These are phyloP conservation scores for Calidris pygmaea DNA, from an alignment of 2,113 vertebrate genomes.

Conservation along the genomic window DNA sequence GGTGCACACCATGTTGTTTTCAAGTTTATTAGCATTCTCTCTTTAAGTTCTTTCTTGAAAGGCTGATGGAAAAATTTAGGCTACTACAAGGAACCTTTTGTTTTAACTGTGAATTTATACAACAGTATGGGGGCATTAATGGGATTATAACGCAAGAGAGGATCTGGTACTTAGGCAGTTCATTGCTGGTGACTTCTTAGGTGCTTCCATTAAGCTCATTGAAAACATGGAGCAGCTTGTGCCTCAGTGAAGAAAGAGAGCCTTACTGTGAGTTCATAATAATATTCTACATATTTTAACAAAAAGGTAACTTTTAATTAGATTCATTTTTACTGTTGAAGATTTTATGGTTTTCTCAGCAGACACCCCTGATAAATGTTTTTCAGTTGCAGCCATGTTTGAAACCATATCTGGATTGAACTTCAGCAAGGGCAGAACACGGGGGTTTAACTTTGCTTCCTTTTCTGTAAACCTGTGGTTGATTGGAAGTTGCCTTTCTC, in stretches of 20 bases:
- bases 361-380: not conserved
- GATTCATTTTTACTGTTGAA: not conserved
- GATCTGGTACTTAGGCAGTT: not conserved
- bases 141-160: not conserved
- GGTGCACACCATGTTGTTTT: not conserved
- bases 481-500: not conserved
- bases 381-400: not conserved
- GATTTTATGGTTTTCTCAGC: not conserved
- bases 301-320: not conserved
- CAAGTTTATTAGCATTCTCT: not conserved
- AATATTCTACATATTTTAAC: not conserved
- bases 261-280: not conserved
- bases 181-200: not conserved
- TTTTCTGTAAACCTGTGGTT: not conserved
- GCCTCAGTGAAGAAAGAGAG: not conserved
- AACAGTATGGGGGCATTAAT: not conserved
- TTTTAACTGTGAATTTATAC: not conserved
- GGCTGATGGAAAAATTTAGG: not conserved
- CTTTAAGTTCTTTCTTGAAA: not conserved
- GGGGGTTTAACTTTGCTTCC: not conserved
- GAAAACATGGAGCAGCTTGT: not conserved
- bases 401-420: not conserved
- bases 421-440: not conserved
- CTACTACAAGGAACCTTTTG: not conserved
- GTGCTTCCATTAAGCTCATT: not conserved